These are phyloP conservation scores for Adelges cooleyi DNA, from an alignment of 1,140 invertebrate species.

Conservation along the genomic window DNA sequence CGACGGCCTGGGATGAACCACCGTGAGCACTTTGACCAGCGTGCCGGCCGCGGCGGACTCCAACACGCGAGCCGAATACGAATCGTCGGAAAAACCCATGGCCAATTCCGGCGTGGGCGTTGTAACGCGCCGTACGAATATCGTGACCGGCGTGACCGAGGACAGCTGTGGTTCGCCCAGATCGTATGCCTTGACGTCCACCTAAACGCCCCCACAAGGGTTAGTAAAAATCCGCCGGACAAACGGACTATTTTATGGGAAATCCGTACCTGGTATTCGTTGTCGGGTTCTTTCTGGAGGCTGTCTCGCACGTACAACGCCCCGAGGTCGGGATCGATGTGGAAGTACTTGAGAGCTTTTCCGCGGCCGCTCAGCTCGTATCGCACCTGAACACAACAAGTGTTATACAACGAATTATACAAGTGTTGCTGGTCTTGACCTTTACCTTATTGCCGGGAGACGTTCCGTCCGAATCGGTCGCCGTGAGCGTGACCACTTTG, in stretches of 20 bases:
- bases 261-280: conserved; percentile 68
- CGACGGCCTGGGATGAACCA: conserved; percentile 55
- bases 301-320: conserved; percentile 66
- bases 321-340: conserved; percentile 72
- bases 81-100: conserved; percentile 67
- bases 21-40: conserved; percentile 56
- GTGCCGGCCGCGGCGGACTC: conserved; percentile 60
- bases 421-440: too few relatives aligned
- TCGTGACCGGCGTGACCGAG: conserved; percentile 62
- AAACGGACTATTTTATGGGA: too few relatives aligned
- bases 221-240: too few relatives aligned
- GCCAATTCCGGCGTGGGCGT: conserved; percentile 54
- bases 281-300: conserved; percentile 67
- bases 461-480: conserved; percentile 69
- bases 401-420: not conserved
- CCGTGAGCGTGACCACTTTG: conserved; percentile 60
- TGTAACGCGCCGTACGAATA: conserved; percentile 70
- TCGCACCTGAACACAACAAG: conserved; percentile 41
- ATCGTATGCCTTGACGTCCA: conserved; percentile 77
- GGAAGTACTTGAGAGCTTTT: conserved; percentile 69
- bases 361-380: conserved; percentile 72
- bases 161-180: conserved; percentile 71
- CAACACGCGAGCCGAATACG: conserved; percentile 58
- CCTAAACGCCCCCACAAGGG: conserved; percentile 45
- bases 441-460: conserved; percentile 64